A percentile compares a stretch with the other conserved stretches of the same genome.
phyloP scores from a whole-genome alignment of 2,888 invertebrate genomes.

The Carcina quercana region DNA sequence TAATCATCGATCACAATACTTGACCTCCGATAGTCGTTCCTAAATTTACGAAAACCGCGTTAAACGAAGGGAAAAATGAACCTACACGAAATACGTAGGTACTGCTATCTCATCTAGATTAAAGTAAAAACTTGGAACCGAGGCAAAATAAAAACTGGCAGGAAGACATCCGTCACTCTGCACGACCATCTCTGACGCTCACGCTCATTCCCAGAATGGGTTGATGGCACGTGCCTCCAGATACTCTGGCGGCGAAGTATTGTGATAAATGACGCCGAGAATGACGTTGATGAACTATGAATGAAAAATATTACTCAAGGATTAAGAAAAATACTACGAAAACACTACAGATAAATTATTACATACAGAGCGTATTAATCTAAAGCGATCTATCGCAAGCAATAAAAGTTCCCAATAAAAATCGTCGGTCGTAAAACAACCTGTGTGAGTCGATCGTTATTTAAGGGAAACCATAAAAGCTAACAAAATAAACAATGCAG shows the following conservation, averaged over 20 bases:
- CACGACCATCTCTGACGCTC: conserved; percentile 41
- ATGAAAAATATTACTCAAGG: conserved; percentile 19
- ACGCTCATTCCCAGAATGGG: conserved; percentile 45
- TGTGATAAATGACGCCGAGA: conserved; percentile 26
- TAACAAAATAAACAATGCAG: conserved; percentile 53
- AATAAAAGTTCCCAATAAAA: conserved; percentile 39
- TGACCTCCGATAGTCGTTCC: no score
- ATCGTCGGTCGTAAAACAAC: conserved; percentile 41
- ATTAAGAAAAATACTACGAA: conserved; percentile 23
- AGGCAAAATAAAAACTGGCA: conserved; percentile 34
- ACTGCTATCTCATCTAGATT: no score
- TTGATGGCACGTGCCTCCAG: conserved; percentile 33
- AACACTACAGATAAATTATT: conserved; percentile 14
- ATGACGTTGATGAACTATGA: conserved; percentile 24
- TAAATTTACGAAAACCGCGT: neutral
- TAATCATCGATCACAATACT: no score
- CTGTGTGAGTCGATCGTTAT: conserved; percentile 48
- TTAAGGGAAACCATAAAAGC: conserved; percentile 56
- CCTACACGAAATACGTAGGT: no score
- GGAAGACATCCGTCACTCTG: conserved; percentile 61
- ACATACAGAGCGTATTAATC: conserved; percentile 34
- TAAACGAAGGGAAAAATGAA: no score
- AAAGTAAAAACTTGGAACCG: no score
- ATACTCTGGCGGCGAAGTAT: conserved; percentile 19
- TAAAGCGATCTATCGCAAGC: conserved; percentile 30